Evolutionary conservation across 2,888 invertebrate genomes (phyloP).

Genomic region (Osedax frankpressi): DNA sequence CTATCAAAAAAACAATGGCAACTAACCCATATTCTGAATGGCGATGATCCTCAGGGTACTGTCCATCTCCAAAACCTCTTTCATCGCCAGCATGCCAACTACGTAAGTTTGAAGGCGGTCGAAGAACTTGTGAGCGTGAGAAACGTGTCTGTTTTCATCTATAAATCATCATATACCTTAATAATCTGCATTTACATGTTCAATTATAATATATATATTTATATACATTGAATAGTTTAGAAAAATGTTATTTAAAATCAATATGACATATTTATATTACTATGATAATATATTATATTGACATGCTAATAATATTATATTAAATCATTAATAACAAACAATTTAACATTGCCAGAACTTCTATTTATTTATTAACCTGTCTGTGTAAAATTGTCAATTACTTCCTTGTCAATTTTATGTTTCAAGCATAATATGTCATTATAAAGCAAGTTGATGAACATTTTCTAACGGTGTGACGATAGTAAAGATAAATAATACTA

Average conservation of each 20-base stretch:
- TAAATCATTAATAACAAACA: background rate
- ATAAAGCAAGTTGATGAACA: constrained; percentile 31
- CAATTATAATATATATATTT: background rate
- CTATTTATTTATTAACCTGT: background rate
- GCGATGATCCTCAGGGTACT: constrained; percentile 33
- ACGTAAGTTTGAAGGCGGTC: constrained; percentile 34
- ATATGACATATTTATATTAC: too few relatives aligned
- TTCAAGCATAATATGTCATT: constrained; percentile 32
- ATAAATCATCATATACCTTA: background rate
- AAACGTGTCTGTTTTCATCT: constrained; percentile 24
- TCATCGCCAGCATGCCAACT: constrained; percentile 34
- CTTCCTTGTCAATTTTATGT: constrained; percentile 21
- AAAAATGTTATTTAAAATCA: too few relatives aligned
- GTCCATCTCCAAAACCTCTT: constrained; percentile 35
- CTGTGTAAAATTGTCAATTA: background rate
- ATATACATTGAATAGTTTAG: too few relatives aligned
- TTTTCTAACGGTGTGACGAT: too few relatives aligned
- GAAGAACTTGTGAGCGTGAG: constrained; percentile 31
- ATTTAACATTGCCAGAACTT: too few relatives aligned
- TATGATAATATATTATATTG: background rate
- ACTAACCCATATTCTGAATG: constrained; percentile 35
- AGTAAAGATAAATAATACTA: too few relatives aligned
- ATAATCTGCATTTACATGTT: background rate
- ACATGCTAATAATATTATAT: too few relatives aligned
- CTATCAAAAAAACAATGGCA: too few relatives aligned